Evolutionary conservation across 2,797 vertebrate genomes (phyloP), one percentile per base, ranked within the genome.

Genomic region (Rhinogobio ventralis): DNA sequence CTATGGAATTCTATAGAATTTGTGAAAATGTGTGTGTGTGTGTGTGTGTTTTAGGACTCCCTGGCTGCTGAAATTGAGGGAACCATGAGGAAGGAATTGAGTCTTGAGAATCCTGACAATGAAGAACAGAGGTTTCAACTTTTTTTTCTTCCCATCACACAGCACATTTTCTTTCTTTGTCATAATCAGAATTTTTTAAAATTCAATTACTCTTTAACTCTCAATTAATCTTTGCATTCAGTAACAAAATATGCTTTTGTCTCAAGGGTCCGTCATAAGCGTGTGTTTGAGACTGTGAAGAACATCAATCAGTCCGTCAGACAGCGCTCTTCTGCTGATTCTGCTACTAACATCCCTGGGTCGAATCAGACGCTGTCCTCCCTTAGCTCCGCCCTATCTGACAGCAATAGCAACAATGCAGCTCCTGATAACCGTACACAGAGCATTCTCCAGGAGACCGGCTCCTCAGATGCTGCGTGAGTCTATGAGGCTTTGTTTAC

Each of bases 1-100:
- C 4, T 13, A 28, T 62, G 7, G 39, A 39, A 39, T 39, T 39
- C 39, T 9, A 9, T 42, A 42, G 8, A 42, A 36, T 36, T 36
- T 2, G 33, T 36, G 33, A 42, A 42, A 42, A 42, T 8, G 64
- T 87, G 53, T 86, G 75, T 93, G 8, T 86, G 88, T 8, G 64
- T 87, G 53, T 86, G 75, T 93, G 8, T 86, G 88, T 91, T 57
- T 84, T 92, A 99, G 98, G 98, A 99, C 91, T 99, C 98, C 49
- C 89, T 99, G 93, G 98, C 98, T 4, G 98, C 97, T 19, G 98
- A 99, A 92, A 99, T 99, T n/a, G 98, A 99, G 92, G 98, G 98
- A 46, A 97, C 96, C 0, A 99, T 99, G 98, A 96, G 98, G 88
- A 99, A 98, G 92, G 98, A 98, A 84, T 81, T 99, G 86, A 97